A percentile compares a stretch with the other conserved stretches of the same genome.
phyloP scores from a whole-genome alignment of 53 echinoderm and acorn worm species.

The Mesocentrotus franciscanus region DNA sequence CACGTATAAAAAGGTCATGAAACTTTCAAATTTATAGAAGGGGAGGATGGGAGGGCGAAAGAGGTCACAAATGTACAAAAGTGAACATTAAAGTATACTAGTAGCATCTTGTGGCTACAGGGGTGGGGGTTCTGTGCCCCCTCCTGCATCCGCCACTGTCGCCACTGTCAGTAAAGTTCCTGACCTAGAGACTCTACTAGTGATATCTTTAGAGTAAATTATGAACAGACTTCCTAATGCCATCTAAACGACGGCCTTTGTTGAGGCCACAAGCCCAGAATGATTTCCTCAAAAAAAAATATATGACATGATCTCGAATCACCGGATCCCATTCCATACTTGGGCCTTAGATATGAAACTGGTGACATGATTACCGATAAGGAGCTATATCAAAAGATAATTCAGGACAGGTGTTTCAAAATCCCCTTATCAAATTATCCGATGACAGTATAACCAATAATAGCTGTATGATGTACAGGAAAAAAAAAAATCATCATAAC shows the following conservation, averaged over 20 bases:
- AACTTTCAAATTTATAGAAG: too few species aligned
- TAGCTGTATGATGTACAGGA: background rate
- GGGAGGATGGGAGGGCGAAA: too few species aligned
- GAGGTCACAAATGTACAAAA: background rate
- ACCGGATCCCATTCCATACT: background rate
- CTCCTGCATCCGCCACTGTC: background rate
- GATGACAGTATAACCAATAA: background rate
- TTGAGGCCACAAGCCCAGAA: background rate
- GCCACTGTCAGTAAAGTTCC: background rate
- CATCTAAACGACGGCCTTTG: background rate
- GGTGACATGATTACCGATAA: background rate
- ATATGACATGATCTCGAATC: background rate
- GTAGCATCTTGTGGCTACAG: background rate
- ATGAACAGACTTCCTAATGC: slow-evolving; percentile 20
- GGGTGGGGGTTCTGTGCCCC: background rate
- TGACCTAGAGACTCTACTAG: background rate
- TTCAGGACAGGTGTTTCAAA: background rate
- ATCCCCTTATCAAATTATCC: background rate
- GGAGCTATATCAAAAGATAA: background rate
- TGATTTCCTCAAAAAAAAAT: background rate
- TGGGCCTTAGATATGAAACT: background rate
- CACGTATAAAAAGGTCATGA: too few species aligned
- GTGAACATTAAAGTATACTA: too few species aligned
- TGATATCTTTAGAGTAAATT: background rate
- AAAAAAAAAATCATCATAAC: background rate